These are phyloP conservation scores for Rhincodon typus DNA, from an alignment of 2,797 vertebrate species.

Conservation along the genomic window DNA sequence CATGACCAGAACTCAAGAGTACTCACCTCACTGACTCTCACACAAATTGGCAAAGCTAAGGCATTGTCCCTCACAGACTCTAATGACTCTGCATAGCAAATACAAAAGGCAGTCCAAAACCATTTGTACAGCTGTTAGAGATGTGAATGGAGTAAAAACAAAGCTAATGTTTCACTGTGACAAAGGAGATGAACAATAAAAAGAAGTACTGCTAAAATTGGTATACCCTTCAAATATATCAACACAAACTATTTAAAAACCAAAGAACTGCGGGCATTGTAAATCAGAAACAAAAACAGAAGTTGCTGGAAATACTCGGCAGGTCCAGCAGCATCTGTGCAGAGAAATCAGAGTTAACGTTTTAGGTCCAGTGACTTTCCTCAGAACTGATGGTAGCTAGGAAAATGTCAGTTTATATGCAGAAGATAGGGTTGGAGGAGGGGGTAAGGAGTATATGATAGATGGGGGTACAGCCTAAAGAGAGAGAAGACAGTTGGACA, in stretches of 20 bases:
- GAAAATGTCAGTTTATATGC: too few species aligned
- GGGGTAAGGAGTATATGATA: too few species aligned
- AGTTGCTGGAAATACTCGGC: too few species aligned
- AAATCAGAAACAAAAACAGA: too few species aligned
- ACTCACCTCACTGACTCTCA: not conserved
- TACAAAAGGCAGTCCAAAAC: not conserved
- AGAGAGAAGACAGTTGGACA: too few species aligned
- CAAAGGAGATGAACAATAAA: not conserved
- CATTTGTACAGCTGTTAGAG: conserved; percentile 1
- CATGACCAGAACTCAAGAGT: not conserved
- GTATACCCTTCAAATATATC: not conserved
- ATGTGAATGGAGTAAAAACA: not conserved
- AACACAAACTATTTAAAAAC: not conserved
- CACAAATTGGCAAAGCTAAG: not conserved
- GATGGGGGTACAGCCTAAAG: too few species aligned
- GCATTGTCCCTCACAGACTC: not conserved
- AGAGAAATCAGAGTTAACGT: too few species aligned
- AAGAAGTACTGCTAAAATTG: not conserved
- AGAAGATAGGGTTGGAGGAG: too few species aligned
- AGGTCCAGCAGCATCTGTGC: too few species aligned
- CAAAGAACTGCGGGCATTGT: too few species aligned
- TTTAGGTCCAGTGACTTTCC: too few species aligned
- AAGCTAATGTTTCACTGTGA: not conserved
- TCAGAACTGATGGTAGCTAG: too few species aligned
- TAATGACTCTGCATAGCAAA: not conserved